These are phyloP conservation scores for Aplodontia rufa DNA, from an alignment of 2,113 vertebrate species.

Conservation along the genomic window DNA sequence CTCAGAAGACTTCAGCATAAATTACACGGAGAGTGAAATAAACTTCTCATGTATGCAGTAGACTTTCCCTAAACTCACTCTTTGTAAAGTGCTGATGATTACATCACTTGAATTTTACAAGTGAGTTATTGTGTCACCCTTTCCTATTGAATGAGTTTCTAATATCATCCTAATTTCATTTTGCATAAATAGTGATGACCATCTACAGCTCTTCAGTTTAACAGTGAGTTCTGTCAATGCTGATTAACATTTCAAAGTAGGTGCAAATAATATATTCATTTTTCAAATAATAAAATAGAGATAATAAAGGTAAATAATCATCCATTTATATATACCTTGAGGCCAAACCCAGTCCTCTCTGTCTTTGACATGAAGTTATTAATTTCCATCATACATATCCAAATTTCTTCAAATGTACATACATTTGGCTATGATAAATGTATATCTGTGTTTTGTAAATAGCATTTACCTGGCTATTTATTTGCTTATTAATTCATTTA, in stretches of 20 bases:
- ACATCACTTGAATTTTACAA: not conserved
- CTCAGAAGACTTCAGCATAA: not conserved
- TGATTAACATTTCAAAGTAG: not conserved
- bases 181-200: not conserved
- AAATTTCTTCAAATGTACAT: not conserved
- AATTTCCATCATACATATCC: not conserved
- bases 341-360: not conserved
- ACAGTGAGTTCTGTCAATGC: not conserved
- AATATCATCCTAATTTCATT: not conserved
- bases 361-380: not conserved
- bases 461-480: not conserved
- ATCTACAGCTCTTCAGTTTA: not conserved
- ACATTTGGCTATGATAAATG: not conserved
- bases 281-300: not conserved
- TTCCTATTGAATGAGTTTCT: not conserved
- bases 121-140: not conserved
- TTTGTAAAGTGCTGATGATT: not conserved
- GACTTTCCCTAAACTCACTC: not conserved
- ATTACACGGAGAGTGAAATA: not conserved
- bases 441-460: not conserved
- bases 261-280: not conserved
- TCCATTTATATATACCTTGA: not conserved
- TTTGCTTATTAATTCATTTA: not conserved
- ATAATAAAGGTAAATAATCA: not conserved
- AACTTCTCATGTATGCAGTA: not conserved